phyloP scores from a whole-genome alignment of 1,140 invertebrate species.

The Micrasema longulum region DNA sequence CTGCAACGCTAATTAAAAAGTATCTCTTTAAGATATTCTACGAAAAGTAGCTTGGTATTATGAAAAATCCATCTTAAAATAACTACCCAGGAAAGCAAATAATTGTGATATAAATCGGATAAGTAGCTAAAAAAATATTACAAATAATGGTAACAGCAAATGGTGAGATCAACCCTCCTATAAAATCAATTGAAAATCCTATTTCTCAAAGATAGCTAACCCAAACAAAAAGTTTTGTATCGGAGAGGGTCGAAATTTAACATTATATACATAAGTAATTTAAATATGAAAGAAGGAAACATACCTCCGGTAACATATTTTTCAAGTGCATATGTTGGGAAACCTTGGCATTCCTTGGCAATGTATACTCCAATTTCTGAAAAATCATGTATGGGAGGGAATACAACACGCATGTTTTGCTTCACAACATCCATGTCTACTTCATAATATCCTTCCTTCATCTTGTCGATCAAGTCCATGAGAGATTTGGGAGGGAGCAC shows the following conservation, averaged over 20 bases:
- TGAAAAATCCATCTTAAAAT: no score
- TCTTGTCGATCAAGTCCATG: slow-evolving; percentile 83
- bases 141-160: no score
- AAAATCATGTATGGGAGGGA: slow-evolving; percentile 77
- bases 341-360: slow-evolving; percentile 75
- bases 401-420: slow-evolving; percentile 81
- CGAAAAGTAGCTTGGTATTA: no score
- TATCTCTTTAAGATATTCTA: no score
- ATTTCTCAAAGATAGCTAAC: no score
- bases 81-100: no score
- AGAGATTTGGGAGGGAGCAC: slow-evolving; percentile 83
- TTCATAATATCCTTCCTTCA: slow-evolving; percentile 86
- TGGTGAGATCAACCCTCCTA: no score
- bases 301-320: slow-evolving; percentile 71
- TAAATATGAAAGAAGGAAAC: not conserved
- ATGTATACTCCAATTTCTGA: slow-evolving; percentile 77
- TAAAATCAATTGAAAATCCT: no score
- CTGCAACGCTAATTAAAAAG: no score
- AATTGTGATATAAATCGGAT: no score
- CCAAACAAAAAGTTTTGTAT: no score
- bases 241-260: slow-evolving; percentile 52
- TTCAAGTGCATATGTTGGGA: slow-evolving; percentile 81
- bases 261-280: slow-evolving; percentile 34
- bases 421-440: slow-evolving; percentile 83
- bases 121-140: no score